Evolutionary conservation across 2,113 vertebrate genomes (phyloP).

Genomic region (Tenebrosternarchus preto): DNA sequence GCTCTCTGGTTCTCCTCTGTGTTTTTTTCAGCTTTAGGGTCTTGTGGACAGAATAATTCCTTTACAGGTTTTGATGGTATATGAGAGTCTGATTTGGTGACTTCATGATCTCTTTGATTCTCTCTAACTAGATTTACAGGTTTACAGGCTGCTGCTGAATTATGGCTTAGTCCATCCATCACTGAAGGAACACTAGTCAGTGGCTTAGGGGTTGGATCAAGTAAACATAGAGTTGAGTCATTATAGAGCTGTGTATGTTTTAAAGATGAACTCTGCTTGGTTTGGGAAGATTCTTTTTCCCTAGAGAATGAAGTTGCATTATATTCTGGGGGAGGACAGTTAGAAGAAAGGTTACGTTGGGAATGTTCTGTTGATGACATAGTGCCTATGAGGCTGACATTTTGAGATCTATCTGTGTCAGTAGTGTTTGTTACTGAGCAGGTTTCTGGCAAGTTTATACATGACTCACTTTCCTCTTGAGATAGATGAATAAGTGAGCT

Average conservation of each 20-base stretch:
- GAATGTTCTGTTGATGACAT: conserved; percentile 3
- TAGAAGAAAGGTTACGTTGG: neutral
- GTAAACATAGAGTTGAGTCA: neutral
- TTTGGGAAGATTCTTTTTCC: neutral
- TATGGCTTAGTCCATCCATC: neutral
- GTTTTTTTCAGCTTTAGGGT: conserved; percentile 36
- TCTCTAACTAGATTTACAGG: conserved; percentile 5
- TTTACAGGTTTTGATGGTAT: conserved; percentile 26
- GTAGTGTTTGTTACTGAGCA: neutral
- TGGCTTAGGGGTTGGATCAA: neutral
- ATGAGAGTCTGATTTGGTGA: conserved; percentile 8
- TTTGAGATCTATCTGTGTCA: conserved; percentile 8
- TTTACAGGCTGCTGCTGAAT: neutral
- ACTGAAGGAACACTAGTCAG: neutral
- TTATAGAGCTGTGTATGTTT: neutral
- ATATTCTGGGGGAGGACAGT: neutral
- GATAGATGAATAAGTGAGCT: neutral
- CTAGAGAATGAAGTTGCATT: neutral
- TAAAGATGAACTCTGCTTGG: neutral
- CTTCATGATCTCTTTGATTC: neutral
- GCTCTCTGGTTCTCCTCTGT: neutral
- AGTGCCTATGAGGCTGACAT: neutral
- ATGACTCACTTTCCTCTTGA: neutral
- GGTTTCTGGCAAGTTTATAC: neutral
- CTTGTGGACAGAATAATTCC: conserved; percentile 25